These are phyloP conservation scores for Noctua janthe DNA, from an alignment of 2,888 invertebrate genomes.

Conservation along the genomic window DNA sequence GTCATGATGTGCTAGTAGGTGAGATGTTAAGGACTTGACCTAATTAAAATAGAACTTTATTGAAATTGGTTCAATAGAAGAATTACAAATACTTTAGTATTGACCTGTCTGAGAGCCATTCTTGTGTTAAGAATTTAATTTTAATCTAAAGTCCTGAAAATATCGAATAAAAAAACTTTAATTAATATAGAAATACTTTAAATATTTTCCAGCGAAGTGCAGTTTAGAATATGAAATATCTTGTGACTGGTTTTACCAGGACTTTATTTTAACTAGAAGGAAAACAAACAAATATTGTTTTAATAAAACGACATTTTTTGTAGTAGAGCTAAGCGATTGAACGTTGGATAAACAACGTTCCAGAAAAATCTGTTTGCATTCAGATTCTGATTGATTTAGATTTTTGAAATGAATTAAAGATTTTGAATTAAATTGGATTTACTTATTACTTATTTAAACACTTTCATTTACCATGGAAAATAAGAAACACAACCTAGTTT, in stretches of 20 bases:
- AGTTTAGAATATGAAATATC: no score
- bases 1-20: background rate
- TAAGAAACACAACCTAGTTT: background rate
- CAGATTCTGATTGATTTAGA: background rate
- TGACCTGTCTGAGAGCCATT: background rate
- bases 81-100: background rate
- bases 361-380: background rate
- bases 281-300: slow-evolving; percentile 3
- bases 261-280: slow-evolving; percentile 3
- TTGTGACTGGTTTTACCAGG: background rate
- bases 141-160: background rate
- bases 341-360: background rate
- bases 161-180: background rate
- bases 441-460: background rate
- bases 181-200: background rate
- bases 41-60: background rate
- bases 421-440: background rate
- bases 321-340: background rate
- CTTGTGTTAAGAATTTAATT: background rate
- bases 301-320: background rate
- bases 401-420: background rate
- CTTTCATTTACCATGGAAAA: background rate
- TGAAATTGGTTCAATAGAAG: background rate
- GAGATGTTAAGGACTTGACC: background rate
- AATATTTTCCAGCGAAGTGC: background rate